Evolutionary conservation across 2,888 invertebrate genomes (phyloP).

Genomic region (Caenorhabditis plicata): DNA sequence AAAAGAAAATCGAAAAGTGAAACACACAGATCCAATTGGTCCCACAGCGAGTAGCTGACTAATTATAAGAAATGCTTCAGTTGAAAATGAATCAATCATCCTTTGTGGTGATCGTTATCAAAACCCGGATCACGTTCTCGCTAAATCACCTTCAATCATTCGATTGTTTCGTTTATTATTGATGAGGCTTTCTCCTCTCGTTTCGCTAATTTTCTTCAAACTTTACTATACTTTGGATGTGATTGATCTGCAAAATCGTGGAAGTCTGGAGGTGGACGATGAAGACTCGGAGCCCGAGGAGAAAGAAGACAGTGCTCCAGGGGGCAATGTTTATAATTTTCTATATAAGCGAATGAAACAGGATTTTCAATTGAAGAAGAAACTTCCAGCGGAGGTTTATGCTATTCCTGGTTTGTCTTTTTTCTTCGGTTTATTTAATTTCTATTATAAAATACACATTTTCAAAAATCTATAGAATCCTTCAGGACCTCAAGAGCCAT

Average conservation of each 20-base stretch:
- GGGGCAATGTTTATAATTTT: conserved; percentile 35
- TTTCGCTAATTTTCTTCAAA: too few relatives aligned
- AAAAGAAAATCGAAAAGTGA: too few relatives aligned
- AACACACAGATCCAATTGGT: too few relatives aligned
- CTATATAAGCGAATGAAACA: conserved; percentile 47
- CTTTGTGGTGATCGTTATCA: too few relatives aligned
- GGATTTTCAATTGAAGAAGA: conserved; percentile 36
- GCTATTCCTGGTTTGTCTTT: conserved; percentile 33
- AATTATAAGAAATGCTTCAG: too few relatives aligned
- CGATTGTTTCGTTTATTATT: too few relatives aligned
- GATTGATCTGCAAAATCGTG: conserved; percentile 26
- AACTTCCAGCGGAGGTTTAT: conserved; percentile 29
- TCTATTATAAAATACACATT: background rate
- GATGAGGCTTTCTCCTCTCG: too few relatives aligned
- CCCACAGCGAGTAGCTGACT: too few relatives aligned
- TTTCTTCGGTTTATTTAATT: background rate
- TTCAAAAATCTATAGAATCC: background rate
- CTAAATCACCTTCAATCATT: too few relatives aligned
- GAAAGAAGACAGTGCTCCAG: conserved; percentile 14
- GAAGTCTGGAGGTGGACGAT: conserved; percentile 15
- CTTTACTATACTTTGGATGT: too few relatives aligned
- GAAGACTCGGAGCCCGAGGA: conserved; percentile 13
- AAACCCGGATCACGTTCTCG: too few relatives aligned
- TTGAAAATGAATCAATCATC: too few relatives aligned
- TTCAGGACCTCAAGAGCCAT: conserved; percentile 52